Evolutionary conservation across 2,113 vertebrate species (phyloP).

Genomic region (Sciurus niger): DNA sequence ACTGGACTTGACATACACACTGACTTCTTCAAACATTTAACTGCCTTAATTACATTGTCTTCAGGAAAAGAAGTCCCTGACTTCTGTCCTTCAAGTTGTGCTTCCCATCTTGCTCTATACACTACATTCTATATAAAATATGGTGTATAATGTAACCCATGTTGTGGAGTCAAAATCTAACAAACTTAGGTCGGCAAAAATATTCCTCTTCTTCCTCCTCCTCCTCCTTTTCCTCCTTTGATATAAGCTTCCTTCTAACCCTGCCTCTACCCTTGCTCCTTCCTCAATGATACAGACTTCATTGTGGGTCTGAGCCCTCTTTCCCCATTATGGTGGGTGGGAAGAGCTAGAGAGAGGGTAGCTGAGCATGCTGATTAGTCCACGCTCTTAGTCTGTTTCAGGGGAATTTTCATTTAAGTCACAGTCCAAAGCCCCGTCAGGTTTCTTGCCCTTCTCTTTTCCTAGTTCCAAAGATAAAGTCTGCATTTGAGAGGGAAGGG

Average conservation of each 20-base stretch:
- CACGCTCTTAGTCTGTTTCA: not conserved
- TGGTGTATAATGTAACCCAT: not conserved
- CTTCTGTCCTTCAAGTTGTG: not conserved
- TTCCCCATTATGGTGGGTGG: not conserved
- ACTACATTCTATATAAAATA: not conserved
- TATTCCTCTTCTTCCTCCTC: not conserved
- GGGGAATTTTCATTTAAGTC: not conserved
- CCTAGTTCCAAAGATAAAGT: not conserved
- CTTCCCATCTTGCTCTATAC: not conserved
- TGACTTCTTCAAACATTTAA: not conserved
- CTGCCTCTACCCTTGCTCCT: not conserved
- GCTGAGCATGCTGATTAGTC: not conserved
- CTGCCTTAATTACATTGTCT: not conserved
- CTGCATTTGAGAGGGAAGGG: not conserved
- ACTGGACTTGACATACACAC: not conserved
- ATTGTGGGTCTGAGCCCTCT: not conserved
- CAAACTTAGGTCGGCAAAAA: not conserved
- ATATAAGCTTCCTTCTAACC: not conserved
- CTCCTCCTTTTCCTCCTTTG: not conserved
- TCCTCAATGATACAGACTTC: not conserved
- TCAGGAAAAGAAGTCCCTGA: not conserved
- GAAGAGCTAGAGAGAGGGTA: not conserved
- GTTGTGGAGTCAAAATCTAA: not conserved
- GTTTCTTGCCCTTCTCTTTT: not conserved
- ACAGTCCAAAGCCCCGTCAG: not conserved